A percentile compares a stretch with the other conserved stretches of the same genome.
phyloP scores from a whole-genome alignment of 2,113 vertebrate species.

The Muscicapa adusta region DNA sequence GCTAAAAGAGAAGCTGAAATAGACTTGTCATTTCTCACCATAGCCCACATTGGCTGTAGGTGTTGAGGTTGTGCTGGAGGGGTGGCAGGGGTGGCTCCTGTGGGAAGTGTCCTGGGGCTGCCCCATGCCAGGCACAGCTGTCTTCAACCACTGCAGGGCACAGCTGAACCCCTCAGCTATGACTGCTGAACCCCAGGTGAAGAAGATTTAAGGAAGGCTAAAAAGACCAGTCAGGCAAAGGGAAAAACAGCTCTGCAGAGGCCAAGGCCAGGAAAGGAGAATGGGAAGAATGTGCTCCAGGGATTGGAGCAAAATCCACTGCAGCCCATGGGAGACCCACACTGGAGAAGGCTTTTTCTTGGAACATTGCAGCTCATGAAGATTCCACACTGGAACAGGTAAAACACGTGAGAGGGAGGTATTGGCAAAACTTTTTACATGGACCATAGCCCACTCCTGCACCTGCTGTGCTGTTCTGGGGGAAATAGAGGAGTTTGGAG shows the following conservation, averaged over 20 bases:
- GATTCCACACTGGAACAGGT: rapidly evolving
- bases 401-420: neutral
- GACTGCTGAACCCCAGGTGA: neutral
- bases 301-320: rapidly evolving
- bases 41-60: neutral
- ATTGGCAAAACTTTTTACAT: neutral
- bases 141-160: neutral
- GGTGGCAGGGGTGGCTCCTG: neutral
- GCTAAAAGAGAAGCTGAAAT: neutral
- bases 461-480: rapidly evolving
- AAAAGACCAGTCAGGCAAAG: neutral
- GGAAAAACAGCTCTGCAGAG: neutral
- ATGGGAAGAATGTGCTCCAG: neutral
- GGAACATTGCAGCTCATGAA: neutral
- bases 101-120: neutral
- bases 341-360: neutral
- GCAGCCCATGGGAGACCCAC: rapidly evolving
- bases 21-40: neutral
- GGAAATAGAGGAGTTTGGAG: neutral
- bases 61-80: neutral
- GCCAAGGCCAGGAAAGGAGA: neutral
- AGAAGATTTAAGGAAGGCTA: neutral
- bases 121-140: neutral
- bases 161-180: neutral
- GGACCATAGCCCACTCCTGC: rapidly evolving